Conservation (phyloP, 2,888 invertebrate genomes). For the Loripinus fragilis region DNA sequence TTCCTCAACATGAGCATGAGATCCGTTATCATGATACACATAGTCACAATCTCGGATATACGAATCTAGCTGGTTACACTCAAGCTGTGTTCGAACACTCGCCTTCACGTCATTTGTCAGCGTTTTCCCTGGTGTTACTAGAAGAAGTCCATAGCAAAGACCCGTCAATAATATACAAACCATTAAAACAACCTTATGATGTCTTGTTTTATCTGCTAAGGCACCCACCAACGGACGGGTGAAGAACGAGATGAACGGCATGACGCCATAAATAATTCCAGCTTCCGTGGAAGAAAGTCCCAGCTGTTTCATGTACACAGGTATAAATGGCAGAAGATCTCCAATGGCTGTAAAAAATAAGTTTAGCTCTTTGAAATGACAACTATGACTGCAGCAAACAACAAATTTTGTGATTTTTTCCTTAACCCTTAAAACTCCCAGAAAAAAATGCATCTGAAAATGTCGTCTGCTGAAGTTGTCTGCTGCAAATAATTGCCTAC, state of each 20-base stretch:
- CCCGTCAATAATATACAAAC: conserved; percentile 91
- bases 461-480: too few species aligned
- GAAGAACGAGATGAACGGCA: conserved; percentile 91
- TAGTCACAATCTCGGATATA: conserved; percentile 69
- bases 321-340: conserved; percentile 92
- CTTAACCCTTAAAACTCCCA: too few species aligned
- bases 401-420: too few species aligned
- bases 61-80: conserved; percentile 71
- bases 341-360: conserved; percentile 88
- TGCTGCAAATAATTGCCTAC: too few species aligned
- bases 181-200: conserved; percentile 93
- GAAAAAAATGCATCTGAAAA: too few species aligned
- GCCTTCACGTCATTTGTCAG: background rate
- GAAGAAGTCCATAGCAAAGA: conserved; percentile 90
- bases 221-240: conserved; percentile 91
- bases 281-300: conserved; percentile 91
- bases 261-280: conserved; percentile 90
- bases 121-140: conserved; percentile 83
- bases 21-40: background rate
- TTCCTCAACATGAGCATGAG: background rate
- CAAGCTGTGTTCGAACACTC: conserved; percentile 60
- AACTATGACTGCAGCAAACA: too few species aligned
- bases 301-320: conserved; percentile 89
- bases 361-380: too few species aligned
- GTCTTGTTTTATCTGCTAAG: conserved; percentile 90